These are phyloP conservation scores for Euura saliciscinereae DNA, from an alignment of 1,140 invertebrate species.

Conservation along the genomic window DNA sequence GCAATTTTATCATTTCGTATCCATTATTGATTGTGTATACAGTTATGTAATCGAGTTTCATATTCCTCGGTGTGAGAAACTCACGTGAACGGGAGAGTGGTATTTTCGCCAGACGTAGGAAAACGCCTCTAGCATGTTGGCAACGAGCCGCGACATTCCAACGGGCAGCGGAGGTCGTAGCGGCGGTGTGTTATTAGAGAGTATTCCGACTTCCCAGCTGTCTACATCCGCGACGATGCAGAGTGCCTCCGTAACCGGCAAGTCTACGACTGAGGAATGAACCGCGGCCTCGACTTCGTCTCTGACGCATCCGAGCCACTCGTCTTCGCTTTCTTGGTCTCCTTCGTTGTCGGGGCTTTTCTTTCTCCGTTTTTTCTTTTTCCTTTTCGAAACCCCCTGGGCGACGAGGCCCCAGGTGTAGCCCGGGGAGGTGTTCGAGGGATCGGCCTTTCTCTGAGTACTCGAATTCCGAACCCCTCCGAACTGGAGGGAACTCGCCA, in stretches of 20 bases:
- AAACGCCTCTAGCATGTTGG: conserved; percentile 83
- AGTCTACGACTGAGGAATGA: conserved; percentile 63
- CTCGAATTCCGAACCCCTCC: conserved; percentile 28
- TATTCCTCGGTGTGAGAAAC: conserved; percentile 33
- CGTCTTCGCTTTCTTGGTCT: conserved; percentile 32
- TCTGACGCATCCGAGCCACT: conserved; percentile 46
- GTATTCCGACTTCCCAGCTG: conserved; percentile 71
- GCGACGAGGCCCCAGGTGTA: conserved; percentile 54
- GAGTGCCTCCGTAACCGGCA: conserved; percentile 77
- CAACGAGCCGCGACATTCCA: conserved; percentile 83
- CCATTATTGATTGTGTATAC: neutral
- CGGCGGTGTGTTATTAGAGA: conserved; percentile 45
- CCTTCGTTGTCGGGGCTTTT: conserved; percentile 21
- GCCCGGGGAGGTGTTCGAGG: conserved; percentile 20
- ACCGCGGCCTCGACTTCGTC: conserved; percentile 46
- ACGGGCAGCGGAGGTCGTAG: conserved; percentile 54
- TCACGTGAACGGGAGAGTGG: conserved; percentile 71
- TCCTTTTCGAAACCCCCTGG: conserved; percentile 51
- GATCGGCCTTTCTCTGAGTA: conserved; percentile 16
- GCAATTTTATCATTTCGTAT: no score
- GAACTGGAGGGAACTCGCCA: conserved; percentile 45
- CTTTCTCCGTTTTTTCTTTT: conserved; percentile 29
- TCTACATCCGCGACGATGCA: conserved; percentile 86
- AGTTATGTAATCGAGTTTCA: conserved; percentile 5
- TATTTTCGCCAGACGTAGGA: conserved; percentile 74